Percentiles rank a stretch among this genome's conserved stretches.
Evolutionary conservation across 64 coral and sea anemone species (phyloP).

Genomic region (Montipora sp.): DNA sequence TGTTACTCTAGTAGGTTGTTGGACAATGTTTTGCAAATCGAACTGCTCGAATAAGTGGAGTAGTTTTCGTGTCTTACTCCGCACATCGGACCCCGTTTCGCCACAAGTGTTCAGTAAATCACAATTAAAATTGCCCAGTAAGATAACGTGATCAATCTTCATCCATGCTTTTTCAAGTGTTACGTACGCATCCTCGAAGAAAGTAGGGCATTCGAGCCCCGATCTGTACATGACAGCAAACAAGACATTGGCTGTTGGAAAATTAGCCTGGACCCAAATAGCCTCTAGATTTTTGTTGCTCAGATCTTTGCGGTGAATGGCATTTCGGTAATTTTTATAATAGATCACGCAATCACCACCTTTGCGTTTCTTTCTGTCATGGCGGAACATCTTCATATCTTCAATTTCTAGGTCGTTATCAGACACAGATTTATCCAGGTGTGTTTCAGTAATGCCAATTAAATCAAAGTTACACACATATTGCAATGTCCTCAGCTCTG

Average conservation of each 20-base stretch:
- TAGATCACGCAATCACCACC: not conserved
- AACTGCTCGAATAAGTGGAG: conserved; percentile 13
- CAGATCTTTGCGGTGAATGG: not conserved
- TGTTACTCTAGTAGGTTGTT: conserved; percentile 20
- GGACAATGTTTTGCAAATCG: conserved; percentile 25
- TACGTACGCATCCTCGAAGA: not conserved
- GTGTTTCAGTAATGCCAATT: not conserved
- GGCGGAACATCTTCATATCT: not conserved
- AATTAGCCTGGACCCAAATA: not conserved
- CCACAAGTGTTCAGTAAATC: not conserved
- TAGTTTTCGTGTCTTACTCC: not conserved
- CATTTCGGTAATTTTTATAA: not conserved
- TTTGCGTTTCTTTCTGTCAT: not conserved
- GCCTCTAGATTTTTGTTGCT: not conserved
- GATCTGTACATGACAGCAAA: not conserved
- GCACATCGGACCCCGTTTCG: not conserved
- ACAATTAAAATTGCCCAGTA: not conserved
- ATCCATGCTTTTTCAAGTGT: conserved; percentile 6
- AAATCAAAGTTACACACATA: not conserved
- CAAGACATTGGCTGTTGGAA: not conserved
- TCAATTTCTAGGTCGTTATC: not conserved
- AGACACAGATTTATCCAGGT: not conserved
- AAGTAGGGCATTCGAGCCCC: not conserved
- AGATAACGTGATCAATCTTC: not conserved
- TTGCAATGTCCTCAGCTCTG: not conserved